Conservation (phyloP, 2,888 invertebrate genomes). For the Drosophila crucigera region DNA sequence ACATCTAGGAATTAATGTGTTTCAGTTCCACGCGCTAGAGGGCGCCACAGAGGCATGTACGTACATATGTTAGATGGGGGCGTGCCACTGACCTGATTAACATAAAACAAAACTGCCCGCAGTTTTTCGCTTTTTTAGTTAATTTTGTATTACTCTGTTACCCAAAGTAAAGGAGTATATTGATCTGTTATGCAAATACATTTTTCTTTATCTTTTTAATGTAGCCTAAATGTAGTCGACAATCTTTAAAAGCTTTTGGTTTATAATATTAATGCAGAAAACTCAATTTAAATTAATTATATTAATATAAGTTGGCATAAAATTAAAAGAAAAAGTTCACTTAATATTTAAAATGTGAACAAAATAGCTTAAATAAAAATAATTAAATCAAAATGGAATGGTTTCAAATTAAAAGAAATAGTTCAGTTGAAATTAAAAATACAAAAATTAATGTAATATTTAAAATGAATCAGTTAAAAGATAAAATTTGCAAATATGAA, state of each 20-base stretch:
- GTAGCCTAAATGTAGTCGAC: background rate
- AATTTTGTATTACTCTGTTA: background rate
- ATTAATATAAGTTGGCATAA: background rate
- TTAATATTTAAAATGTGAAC: background rate
- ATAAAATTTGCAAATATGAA: background rate
- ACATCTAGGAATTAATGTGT: conserved; percentile 20
- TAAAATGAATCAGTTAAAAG: background rate
- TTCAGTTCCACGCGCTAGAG: conserved; percentile 12
- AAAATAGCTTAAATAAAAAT: background rate
- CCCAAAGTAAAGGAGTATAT: background rate
- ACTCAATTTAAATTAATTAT: background rate
- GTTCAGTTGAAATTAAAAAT: background rate
- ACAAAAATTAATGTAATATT: background rate
- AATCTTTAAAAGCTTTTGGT: background rate
- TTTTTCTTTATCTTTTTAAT: background rate
- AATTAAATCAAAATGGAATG: background rate
- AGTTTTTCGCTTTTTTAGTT: conserved; percentile 43
- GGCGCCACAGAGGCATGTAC: conserved; percentile 20
- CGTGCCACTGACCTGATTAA: conserved; percentile 83
- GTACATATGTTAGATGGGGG: conserved; percentile 18
- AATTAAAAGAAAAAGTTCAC: background rate
- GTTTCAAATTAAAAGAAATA: background rate
- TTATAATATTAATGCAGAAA: background rate
- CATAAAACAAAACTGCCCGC: conserved; percentile 75
- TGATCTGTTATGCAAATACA: background rate